Conservation (phyloP, 2,113 vertebrate genomes). For the Oryzias curvinotus region DNA sequence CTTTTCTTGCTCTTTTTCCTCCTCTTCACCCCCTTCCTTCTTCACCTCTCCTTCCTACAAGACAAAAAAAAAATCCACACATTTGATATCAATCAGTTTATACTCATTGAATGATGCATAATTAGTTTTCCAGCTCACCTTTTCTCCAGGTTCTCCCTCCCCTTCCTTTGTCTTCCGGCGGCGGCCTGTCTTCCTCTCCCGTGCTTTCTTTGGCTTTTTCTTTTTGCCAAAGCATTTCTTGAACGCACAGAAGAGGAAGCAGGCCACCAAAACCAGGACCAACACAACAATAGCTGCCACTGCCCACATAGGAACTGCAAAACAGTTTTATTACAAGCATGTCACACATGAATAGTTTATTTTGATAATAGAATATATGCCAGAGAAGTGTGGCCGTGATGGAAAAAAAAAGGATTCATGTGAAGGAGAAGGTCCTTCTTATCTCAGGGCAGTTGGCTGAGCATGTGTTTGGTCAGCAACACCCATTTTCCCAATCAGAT, state of each 20-base stretch:
- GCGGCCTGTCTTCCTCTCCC: slow-evolving; percentile 81
- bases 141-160: slow-evolving; percentile 62
- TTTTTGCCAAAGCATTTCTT: slow-evolving; percentile 83
- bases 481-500: slow-evolving; percentile 38
- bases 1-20: slow-evolving; percentile 80
- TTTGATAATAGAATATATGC: no score
- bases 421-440: neutral
- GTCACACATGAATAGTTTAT: no score
- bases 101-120: no score
- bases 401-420: no score
- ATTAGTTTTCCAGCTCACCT: slow-evolving; percentile 35
- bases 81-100: neutral
- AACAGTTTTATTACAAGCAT: neutral
- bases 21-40: slow-evolving; percentile 75
- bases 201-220: slow-evolving; percentile 84
- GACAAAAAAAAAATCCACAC: neutral
- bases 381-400: no score
- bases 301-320: slow-evolving; percentile 85
- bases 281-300: slow-evolving; percentile 81
- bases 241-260: slow-evolving; percentile 80
- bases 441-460: slow-evolving; percentile 20
- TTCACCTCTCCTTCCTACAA: slow-evolving; percentile 80
- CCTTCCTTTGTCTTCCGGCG: slow-evolving; percentile 65
- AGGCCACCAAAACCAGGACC: slow-evolving; percentile 75
- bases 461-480: slow-evolving; percentile 18